Evolutionary conservation across 2,888 invertebrate species (phyloP), one percentile per base, ranked within the genome.

Genomic region (Drosophila rellima): DNA sequence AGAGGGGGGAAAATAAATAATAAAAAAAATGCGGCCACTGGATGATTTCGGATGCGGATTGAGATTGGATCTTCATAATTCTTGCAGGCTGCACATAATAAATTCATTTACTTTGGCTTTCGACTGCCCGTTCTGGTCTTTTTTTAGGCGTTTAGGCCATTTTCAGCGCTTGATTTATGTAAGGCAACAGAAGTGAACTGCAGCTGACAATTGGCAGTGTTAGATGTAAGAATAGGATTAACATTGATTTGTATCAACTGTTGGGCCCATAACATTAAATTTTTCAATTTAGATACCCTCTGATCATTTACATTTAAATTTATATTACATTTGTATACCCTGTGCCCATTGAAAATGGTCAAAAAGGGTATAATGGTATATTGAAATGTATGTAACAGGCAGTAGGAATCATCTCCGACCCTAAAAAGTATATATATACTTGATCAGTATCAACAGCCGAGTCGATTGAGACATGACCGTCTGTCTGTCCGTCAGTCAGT

Each of bases 31-130:
- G 60, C 40, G 69, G 64, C 62, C 57, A 63, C 52, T 62, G 66
- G 62, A 48, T 59, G 54, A 15, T 57, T 62, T 51, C 31, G 51
- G 50, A 52, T 54, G 60, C 40, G 47, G 60, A 60, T 31, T 63
- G 66, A 61, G 55, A 76, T 61, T 66, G 56, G 51, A 63, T 68
- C 55, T 78, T 80, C 80, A 88, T 85, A 85, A 85, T 88, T 85
- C 80, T 79, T 74, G 73, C 80, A 81, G 71, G 48, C 71, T 42
- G 76, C 74, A 77, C 74, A 83, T 87, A 88, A 89, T 90, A 88
- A 91, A 91, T 90, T 90, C 84, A 86, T 82, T 84, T 78, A 50
- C 45, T 56, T 54, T 40, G 65, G 39, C 50, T 61, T 44, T 60
- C 26, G 55, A 57, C 52, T 44, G 35, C n/a, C 56, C 35, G 62